Conservation (phyloP, 53 echinoderm and acorn worm species). For the Pentamera pediparva region DNA sequence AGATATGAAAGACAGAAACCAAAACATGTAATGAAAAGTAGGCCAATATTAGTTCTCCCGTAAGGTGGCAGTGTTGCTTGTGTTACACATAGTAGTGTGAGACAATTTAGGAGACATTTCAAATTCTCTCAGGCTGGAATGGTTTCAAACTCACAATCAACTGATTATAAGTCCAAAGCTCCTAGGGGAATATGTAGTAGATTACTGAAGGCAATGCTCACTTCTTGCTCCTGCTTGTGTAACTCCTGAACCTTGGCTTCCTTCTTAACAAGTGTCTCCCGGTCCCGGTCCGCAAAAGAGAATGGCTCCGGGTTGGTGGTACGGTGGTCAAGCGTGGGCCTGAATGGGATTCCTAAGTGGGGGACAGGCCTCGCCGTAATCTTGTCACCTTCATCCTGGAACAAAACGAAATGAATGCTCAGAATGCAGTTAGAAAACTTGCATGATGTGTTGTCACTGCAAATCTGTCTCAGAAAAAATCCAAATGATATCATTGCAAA, state of each 20-base stretch:
- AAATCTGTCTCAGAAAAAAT: no score
- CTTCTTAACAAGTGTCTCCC: slow-evolving; percentile 55
- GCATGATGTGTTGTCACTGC: no score
- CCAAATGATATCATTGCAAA: no score
- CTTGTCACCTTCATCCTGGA: slow-evolving; percentile 37
- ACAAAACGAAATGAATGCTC: neutral
- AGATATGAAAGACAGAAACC: no score
- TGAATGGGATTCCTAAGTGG: slow-evolving; percentile 68
- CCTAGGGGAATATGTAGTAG: neutral
- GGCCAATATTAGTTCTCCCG: no score
- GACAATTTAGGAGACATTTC: neutral
- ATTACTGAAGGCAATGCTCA: neutral
- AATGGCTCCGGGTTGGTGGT: slow-evolving; percentile 67
- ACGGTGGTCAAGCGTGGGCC: slow-evolving; percentile 64
- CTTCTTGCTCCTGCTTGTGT: slow-evolving; percentile 70
- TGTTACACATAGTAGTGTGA: no score
- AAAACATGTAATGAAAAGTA: neutral
- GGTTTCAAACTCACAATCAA: no score
- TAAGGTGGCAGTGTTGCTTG: neutral
- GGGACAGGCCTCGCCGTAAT: slow-evolving; percentile 65
- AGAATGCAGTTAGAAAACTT: no score
- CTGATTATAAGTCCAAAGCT: neutral
- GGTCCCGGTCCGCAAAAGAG: slow-evolving; percentile 77
- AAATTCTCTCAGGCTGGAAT: neutral
- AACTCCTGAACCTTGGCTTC: slow-evolving; percentile 77